phyloP scores from a whole-genome alignment of 2,888 invertebrate genomes.

The Choristoneura rosaceana region DNA sequence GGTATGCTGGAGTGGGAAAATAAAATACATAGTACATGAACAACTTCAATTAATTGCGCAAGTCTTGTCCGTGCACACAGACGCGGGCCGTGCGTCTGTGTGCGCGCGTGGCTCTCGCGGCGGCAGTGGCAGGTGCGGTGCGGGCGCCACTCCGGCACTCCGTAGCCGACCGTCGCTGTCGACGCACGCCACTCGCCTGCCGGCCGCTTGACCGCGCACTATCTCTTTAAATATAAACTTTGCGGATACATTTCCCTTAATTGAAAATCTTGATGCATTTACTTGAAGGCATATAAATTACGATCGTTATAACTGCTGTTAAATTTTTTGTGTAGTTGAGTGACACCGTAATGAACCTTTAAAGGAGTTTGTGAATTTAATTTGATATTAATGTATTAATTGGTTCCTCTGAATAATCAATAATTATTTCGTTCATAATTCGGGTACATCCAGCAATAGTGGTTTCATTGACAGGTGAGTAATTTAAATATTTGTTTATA shows the following conservation, averaged over 20 bases:
- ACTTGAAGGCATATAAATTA: background rate
- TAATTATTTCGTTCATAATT: background rate
- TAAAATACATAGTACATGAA: slow-evolving; percentile 35
- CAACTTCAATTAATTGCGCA: slow-evolving; percentile 43
- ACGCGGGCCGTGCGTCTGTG: slow-evolving; percentile 41
- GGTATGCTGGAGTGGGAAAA: slow-evolving; percentile 29
- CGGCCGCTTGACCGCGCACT: background rate
- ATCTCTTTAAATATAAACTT: slow-evolving; percentile 5
- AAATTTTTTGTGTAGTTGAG: background rate
- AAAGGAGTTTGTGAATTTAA: slow-evolving; percentile 2
- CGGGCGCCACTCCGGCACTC: slow-evolving; percentile 43
- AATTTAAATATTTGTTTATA: background rate
- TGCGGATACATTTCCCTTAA: background rate
- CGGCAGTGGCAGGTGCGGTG: slow-evolving; percentile 72
- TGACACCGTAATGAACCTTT: slow-evolving; percentile 4
- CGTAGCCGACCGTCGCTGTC: slow-evolving; percentile 11
- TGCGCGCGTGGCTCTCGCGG: background rate
- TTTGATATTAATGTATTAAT: background rate
- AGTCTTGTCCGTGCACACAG: slow-evolving; percentile 40
- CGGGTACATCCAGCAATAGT: background rate
- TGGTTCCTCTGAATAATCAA: background rate
- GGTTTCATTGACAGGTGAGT: background rate
- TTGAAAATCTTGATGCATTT: background rate
- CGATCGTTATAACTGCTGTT: background rate
- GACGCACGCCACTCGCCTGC: background rate